Evolutionary conservation across 1,140 invertebrate genomes (phyloP), one percentile per base, ranked within the genome.

Genomic region (Kradibia gibbosae): DNA sequence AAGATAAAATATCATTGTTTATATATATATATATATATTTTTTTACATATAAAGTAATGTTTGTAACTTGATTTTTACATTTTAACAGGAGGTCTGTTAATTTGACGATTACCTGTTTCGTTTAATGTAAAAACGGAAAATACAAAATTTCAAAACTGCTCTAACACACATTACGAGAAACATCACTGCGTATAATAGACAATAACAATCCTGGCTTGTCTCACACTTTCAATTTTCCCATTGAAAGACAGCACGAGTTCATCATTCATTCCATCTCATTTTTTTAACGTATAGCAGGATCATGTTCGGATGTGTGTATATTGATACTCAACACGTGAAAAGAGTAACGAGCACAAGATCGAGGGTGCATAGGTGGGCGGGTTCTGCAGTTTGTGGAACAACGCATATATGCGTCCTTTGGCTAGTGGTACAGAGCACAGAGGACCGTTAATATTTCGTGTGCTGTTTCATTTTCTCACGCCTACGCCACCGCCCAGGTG

Each of bases 341-440:
- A 65, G 60, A 65, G 31, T 65, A 65, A 65, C 31, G 60, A 65
- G 28, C 15, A 36, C 31, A 65, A 65, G 36, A 36, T 36, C 34
- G 31, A 53, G 22, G n/a, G n/a, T n/a, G n/a, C n/a, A 11, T 8
- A 53, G 22, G 22, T 53, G 10, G 50, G 20, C 15, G 50, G 15
- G 15, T 10, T 4, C 17, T 36, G 7, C 31, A 36, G 60, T 17
- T 15, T 65, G 31, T 34, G 20, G 7, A 36, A 36, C 15, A 36
- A 17, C 0, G 20, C 31, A 36, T 65, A 25, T 36, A 65, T 17
- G 1, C 28, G 15, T 65, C n/a, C 13, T 4, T n/a, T n/a, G n/a
- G 25, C 57, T 62, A 13, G 17, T 62, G 57, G 57, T 15, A 0
- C 0, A 3, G 50, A 3, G 15, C 10, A 31, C 57, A 65, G 60